These are phyloP conservation scores for Papilio demoleus DNA, from an alignment of 2,888 invertebrate species.

Conservation along the genomic window DNA sequence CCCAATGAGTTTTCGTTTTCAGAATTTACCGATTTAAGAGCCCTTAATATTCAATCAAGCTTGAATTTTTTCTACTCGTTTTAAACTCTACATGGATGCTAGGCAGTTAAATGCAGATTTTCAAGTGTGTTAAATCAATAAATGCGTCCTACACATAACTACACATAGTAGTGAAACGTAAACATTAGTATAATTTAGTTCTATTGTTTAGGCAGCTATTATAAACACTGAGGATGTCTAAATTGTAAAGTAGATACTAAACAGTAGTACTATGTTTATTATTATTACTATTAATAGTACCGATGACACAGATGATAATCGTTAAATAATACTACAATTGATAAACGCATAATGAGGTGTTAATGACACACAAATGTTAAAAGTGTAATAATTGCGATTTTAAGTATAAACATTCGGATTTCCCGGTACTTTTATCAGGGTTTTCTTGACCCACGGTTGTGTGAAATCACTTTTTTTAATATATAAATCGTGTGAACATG, in stretches of 20 bases:
- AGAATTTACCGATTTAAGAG: constrained; percentile 1
- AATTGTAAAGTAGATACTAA: neutral
- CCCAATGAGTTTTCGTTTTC: constrained; percentile 9
- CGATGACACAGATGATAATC: constrained; percentile 1
- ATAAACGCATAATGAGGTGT: neutral
- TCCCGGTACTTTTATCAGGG: neutral
- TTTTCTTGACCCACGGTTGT: neutral
- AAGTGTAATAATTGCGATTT: neutral
- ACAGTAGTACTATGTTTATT: constrained; percentile 1
- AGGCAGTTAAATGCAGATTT: neutral
- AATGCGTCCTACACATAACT: neutral
- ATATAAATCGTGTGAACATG: neutral
- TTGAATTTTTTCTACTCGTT: neutral
- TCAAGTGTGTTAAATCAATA: constrained; percentile 1
- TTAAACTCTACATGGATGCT: neutral
- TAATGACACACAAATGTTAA: neutral
- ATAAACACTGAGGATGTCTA: neutral
- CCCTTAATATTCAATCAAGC: constrained; percentile 8
- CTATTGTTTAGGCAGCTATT: neutral
- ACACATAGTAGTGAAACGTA: neutral
- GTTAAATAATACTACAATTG: neutral
- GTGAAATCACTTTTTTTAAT: neutral
- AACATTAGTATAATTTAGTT: neutral
- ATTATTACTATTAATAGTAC: neutral
- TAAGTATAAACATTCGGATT: neutral